Percentiles rank a stretch among this genome's conserved stretches.
Conservation (phyloP, 2,888 invertebrate genomes). For the Clusia tigrina region DNA sequence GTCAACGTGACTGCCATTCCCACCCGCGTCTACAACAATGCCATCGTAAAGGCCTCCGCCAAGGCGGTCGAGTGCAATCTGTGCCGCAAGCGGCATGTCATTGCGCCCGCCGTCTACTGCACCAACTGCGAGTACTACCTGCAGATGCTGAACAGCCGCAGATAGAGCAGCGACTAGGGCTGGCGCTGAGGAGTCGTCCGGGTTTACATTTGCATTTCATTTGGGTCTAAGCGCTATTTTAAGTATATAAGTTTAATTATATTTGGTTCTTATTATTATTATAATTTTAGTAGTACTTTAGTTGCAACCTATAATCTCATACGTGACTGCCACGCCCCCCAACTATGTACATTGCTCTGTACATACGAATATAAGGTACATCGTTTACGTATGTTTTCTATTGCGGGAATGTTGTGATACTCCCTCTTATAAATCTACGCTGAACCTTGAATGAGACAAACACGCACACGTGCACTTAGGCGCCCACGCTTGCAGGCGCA, state of each 20-base stretch:
- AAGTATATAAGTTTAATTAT: background rate
- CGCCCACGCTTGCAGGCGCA: background rate
- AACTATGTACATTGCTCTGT: background rate
- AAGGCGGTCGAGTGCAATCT: slow-evolving; percentile 81
- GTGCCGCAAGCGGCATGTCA: slow-evolving; percentile 85
- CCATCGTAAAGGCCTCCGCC: slow-evolving; percentile 64
- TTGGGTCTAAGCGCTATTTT: background rate
- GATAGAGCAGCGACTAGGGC: too few relatives aligned
- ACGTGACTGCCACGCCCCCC: background rate
- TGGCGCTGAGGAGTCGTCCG: too few relatives aligned
- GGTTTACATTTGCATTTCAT: background rate
- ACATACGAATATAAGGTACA: background rate
- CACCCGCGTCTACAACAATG: slow-evolving; percentile 64
- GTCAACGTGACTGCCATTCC: slow-evolving; percentile 62
- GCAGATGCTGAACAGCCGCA: slow-evolving; percentile 68
- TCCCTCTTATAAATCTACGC: background rate
- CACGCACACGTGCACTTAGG: background rate
- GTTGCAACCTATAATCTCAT: background rate
- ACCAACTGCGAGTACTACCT: slow-evolving; percentile 92
- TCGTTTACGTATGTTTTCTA: background rate
- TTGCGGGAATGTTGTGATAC: background rate
- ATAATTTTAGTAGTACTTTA: background rate
- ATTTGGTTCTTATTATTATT: background rate
- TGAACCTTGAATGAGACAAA: background rate
- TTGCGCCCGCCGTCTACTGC: slow-evolving; percentile 82